A percentile compares a stretch with the other conserved stretches of the same genome.
Conservation (phyloP, 1,140 invertebrate species). For the Tetragonula clypearis region DNA sequence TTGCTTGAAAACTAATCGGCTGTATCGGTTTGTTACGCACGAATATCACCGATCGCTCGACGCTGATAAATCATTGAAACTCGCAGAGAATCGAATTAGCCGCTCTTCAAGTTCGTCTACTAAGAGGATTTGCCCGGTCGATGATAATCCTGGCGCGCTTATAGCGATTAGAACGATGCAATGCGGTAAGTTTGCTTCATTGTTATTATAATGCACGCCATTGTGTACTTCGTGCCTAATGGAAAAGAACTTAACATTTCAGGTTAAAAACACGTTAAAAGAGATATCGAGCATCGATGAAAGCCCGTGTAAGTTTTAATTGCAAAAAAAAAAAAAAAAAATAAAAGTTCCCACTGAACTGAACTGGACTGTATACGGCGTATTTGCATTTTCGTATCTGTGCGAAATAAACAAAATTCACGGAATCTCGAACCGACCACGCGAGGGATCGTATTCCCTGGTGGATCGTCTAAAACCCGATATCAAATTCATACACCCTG, state of each 20-base stretch:
- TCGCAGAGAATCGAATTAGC: slow-evolving; percentile 49
- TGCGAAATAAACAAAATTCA: neutral
- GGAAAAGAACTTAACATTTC: neutral
- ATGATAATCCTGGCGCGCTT: slow-evolving; percentile 16
- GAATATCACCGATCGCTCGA: slow-evolving; percentile 28
- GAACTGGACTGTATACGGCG: neutral
- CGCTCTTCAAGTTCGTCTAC: neutral
- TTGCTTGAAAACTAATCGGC: slow-evolving; percentile 6
- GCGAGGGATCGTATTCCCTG: neutral
- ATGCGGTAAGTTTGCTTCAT: neutral
- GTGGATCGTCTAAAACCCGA: neutral
- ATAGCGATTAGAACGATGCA: neutral
- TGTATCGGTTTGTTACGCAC: slow-evolving; percentile 21
- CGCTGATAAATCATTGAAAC: slow-evolving; percentile 48
- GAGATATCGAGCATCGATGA: neutral
- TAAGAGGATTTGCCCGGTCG: slow-evolving; percentile 43
- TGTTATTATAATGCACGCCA: neutral
- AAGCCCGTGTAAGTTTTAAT: neutral
- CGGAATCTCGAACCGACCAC: neutral
- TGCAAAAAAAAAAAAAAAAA: too few relatives aligned
- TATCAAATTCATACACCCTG: slow-evolving; percentile 31
- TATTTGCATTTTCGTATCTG: neutral
- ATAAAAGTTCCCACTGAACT: too few relatives aligned
- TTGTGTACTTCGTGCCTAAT: neutral
- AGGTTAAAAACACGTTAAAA: neutral